Percentiles rank a stretch among this genome's conserved stretches.
These are phyloP conservation scores for Myrmophylax atrothorax DNA, from an alignment of 2,113 vertebrate species.

Conservation along the genomic window DNA sequence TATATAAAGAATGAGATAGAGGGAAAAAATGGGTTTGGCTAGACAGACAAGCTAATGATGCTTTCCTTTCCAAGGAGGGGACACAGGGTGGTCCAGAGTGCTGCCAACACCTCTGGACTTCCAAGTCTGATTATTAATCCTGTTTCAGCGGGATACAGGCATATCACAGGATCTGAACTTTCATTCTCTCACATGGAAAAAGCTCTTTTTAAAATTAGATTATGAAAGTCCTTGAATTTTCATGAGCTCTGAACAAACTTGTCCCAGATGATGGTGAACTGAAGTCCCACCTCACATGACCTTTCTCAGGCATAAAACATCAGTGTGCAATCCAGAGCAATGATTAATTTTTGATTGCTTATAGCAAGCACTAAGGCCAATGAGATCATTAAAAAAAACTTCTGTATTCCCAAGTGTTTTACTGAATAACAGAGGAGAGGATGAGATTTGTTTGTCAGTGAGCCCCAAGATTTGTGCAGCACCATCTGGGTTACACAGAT, in stretches of 20 bases:
- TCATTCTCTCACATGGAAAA: not conserved
- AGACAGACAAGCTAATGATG: not conserved
- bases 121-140: not conserved
- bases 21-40: not conserved
- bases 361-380: not conserved
- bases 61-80: not conserved
- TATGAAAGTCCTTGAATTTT: not conserved
- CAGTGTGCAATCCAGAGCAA: not conserved
- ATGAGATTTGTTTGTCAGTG: not conserved
- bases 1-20: not conserved
- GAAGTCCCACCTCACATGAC: not conserved
- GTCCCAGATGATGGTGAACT: not conserved
- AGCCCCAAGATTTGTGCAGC: not conserved
- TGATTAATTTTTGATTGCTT: not conserved
- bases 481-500: accelerated
- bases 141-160: not conserved
- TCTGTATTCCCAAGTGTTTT: not conserved
- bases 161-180: not conserved
- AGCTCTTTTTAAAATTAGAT: not conserved
- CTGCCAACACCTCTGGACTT: not conserved
- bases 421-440: not conserved
- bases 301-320: not conserved
- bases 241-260: not conserved
- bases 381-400: not conserved
- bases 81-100: not conserved